Evolutionary conservation across 2,888 invertebrate genomes (phyloP).

Genomic region (Brachyptera putata): DNA sequence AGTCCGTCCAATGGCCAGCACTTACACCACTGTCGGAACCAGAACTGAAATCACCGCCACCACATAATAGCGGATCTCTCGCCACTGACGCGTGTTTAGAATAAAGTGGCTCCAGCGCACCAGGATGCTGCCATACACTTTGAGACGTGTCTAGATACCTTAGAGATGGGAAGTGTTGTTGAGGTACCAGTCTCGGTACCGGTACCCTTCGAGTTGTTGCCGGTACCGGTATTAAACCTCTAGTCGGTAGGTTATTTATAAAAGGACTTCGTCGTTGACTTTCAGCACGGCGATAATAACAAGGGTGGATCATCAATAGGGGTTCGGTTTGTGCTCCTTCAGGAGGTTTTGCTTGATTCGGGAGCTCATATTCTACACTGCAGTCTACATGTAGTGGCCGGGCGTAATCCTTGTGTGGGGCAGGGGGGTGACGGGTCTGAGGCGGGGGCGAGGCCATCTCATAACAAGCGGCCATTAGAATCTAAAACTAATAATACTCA

Average conservation of each 20-base stretch:
- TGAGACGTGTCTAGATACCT: conserved; percentile 19
- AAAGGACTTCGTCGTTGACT: conserved; percentile 77
- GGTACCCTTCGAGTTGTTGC: conserved; percentile 22
- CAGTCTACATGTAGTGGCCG: conserved; percentile 86
- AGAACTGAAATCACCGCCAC: conserved; percentile 34
- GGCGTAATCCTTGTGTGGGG: conserved; percentile 69
- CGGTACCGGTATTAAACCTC: conserved; percentile 12
- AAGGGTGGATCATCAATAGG: conserved; percentile 84
- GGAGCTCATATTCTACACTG: conserved; percentile 87
- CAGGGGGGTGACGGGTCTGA: conserved; percentile 44
- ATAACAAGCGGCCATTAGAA: conserved; percentile 43
- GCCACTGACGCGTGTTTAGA: conserved; percentile 19
- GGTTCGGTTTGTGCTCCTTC: conserved; percentile 79
- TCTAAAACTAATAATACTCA: too few relatives aligned
- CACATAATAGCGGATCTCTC: conserved; percentile 32
- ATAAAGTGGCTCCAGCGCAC: conserved; percentile 5
- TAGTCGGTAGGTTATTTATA: conserved; percentile 64
- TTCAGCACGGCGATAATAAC: conserved; percentile 83
- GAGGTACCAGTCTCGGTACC: conserved; percentile 20
- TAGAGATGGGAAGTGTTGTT: conserved; percentile 24
- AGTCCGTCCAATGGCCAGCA: conserved; percentile 36
- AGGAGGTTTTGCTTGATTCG: conserved; percentile 83
- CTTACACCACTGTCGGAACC: conserved; percentile 34
- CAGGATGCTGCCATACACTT: conserved; percentile 4
- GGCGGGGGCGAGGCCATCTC: conserved; percentile 44